These are phyloP conservation scores for Drosophila crucigera DNA, from an alignment of 2,888 invertebrate species.

Conservation along the genomic window DNA sequence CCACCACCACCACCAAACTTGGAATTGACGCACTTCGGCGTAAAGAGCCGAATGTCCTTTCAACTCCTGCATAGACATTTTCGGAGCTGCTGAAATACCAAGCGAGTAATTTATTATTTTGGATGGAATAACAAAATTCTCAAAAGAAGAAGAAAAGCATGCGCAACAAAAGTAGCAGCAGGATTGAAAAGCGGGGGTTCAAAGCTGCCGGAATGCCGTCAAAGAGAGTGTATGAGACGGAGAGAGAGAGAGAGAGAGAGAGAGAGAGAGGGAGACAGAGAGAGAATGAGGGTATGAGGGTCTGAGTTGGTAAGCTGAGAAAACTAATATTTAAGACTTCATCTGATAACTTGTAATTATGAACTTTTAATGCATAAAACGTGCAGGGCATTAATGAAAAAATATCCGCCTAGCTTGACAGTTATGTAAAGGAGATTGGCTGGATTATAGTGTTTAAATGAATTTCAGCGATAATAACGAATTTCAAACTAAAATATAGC, in stretches of 20 bases:
- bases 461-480: background rate
- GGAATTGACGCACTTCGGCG: conserved; percentile 22
- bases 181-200: conserved; percentile 38
- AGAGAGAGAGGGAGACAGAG: background rate
- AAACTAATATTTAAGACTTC: background rate
- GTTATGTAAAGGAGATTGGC: background rate
- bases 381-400: background rate
- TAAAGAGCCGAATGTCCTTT: conserved; percentile 7
- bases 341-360: background rate
- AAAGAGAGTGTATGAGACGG: background rate
- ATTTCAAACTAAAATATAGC: background rate
- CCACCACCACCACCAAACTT: conserved; percentile 12
- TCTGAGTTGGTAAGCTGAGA: background rate
- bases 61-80: conserved; percentile 50
- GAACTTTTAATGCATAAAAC: background rate
- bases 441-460: background rate
- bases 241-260: background rate
- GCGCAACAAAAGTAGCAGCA: conserved; percentile 17
- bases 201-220: conserved; percentile 46
- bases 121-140: conserved; percentile 8
- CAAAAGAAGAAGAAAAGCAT: conserved; percentile 1
- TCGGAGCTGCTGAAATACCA: conserved; percentile 23
- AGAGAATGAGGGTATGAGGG: no score
- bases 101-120: conserved; percentile 15
- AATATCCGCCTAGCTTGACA: background rate